phyloP scores from a whole-genome alignment of 2,113 vertebrate genomes.

The Gobio gobio region DNA sequence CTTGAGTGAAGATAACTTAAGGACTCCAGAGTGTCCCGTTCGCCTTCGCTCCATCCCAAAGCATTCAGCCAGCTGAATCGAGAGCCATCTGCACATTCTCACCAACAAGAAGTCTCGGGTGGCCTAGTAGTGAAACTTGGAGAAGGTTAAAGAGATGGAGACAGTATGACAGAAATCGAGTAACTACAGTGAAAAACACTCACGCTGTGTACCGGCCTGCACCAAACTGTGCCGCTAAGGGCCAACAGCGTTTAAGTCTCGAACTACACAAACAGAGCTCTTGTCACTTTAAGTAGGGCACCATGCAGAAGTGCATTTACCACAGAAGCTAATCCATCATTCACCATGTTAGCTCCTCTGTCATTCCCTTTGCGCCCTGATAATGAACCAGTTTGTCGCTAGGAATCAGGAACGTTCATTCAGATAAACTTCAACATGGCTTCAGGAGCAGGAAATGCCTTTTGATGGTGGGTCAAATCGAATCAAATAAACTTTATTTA shows the following conservation, averaged over 20 bases:
- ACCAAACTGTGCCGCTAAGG: slow-evolving; percentile 36
- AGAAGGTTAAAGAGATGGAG: not conserved
- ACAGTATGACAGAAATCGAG: slow-evolving; percentile 31
- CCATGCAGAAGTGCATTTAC: slow-evolving; percentile 56
- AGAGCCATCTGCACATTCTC: slow-evolving; percentile 54
- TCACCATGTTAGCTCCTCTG: slow-evolving; percentile 55
- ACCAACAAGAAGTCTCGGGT: slow-evolving; percentile 34
- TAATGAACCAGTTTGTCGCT: slow-evolving; percentile 67
- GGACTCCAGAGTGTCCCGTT: slow-evolving; percentile 35
- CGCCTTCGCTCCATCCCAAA: slow-evolving; percentile 47
- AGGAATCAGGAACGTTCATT: slow-evolving; percentile 58
- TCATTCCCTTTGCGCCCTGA: slow-evolving; percentile 53
- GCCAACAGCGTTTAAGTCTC: slow-evolving; percentile 61
- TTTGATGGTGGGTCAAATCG: slow-evolving; percentile 50
- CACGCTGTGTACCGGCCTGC: slow-evolving; percentile 47
- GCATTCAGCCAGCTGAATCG: slow-evolving; percentile 60
- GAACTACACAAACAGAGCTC: slow-evolving; percentile 58
- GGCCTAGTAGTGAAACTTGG: not conserved
- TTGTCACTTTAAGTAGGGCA: slow-evolving; percentile 68
- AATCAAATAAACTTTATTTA: not conserved
- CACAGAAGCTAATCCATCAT: slow-evolving; percentile 59
- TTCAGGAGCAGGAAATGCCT: slow-evolving; percentile 64
- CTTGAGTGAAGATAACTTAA: not conserved
- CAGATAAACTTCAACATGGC: slow-evolving; percentile 63
- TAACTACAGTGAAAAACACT: slow-evolving; percentile 52